Conservation (phyloP, 2,888 invertebrate genomes). For the Acronicta leporina region DNA sequence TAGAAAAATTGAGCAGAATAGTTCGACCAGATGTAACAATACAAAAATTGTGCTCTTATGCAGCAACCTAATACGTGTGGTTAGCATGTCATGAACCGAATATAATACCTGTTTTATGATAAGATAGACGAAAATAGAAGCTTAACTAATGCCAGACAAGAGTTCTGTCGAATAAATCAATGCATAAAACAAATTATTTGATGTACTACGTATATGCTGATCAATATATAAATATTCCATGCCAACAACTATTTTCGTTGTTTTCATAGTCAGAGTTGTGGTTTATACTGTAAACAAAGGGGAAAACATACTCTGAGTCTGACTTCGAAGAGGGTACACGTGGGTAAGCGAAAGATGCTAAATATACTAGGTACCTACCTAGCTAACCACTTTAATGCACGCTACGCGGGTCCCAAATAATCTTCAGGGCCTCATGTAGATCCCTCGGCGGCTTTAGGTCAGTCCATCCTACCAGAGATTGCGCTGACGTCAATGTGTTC, state of each 20-base stretch:
- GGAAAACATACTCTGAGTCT: background rate
- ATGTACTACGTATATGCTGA: constrained; percentile 1
- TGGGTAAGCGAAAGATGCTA: too few species aligned
- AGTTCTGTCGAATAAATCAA: constrained; percentile 3
- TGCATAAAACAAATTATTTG: background rate
- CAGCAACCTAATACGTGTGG: background rate
- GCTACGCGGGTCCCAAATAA: too few species aligned
- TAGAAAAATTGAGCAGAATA: too few species aligned
- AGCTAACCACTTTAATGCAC: too few species aligned
- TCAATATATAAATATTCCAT: background rate
- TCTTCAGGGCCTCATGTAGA: too few species aligned
- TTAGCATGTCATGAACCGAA: background rate
- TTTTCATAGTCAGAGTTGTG: background rate
- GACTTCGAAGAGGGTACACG: too few species aligned
- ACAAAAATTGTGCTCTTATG: background rate
- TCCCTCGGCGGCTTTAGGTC: too few species aligned
- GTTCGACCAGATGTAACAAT: too few species aligned
- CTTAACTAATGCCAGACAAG: constrained; percentile 10
- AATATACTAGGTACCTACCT: too few species aligned
- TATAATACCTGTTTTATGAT: background rate
- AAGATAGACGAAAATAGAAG: background rate
- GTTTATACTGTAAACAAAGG: constrained; percentile 2
- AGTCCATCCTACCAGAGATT: too few species aligned
- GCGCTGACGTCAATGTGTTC: too few species aligned
- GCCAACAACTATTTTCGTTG: background rate